A percentile compares a stretch with the other conserved stretches of the same genome.
phyloP scores from a whole-genome alignment of 92 coral and sea anemone species.

The Isaurus tuberculatus region DNA sequence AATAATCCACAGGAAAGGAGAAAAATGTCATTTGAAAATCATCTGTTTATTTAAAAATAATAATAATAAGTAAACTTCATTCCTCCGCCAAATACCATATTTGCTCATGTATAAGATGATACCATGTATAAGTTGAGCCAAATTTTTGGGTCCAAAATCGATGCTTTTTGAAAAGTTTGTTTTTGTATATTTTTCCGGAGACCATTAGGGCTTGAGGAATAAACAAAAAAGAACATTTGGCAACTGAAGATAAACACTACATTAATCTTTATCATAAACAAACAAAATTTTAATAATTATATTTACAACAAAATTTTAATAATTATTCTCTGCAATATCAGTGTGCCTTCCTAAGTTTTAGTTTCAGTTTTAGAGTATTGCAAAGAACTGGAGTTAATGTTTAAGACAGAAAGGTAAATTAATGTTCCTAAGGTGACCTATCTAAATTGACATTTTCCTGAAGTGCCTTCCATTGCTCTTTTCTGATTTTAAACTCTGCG shows the following conservation, averaged over 20 bases:
- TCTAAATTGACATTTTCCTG: neutral
- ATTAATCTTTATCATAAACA: neutral
- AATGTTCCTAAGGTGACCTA: constrained; percentile 30
- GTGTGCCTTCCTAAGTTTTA: neutral
- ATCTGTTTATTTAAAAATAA: constrained; percentile 8
- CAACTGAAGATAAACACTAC: neutral
- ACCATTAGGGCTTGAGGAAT: neutral
- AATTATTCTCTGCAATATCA: neutral
- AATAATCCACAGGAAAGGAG: neutral
- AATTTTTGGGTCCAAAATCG: neutral
- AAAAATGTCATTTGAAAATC: constrained; percentile 16
- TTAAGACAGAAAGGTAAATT: neutral
- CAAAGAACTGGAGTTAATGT: neutral
- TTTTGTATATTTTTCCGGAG: neutral
- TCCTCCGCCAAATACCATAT: neutral
- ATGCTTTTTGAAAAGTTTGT: neutral
- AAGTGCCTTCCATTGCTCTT: constrained; percentile 26
- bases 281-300: neutral
- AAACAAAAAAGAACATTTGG: neutral
- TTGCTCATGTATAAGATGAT: neutral
- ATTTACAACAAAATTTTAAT: too few relatives aligned
- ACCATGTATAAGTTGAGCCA: neutral
- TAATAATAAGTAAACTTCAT: neutral
- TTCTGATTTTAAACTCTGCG: constrained; percentile 14
- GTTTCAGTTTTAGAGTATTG: neutral